phyloP scores from a whole-genome alignment of 37 sponge, comb jelly and placozoan species.

The Mnemiopsis leidyi region DNA sequence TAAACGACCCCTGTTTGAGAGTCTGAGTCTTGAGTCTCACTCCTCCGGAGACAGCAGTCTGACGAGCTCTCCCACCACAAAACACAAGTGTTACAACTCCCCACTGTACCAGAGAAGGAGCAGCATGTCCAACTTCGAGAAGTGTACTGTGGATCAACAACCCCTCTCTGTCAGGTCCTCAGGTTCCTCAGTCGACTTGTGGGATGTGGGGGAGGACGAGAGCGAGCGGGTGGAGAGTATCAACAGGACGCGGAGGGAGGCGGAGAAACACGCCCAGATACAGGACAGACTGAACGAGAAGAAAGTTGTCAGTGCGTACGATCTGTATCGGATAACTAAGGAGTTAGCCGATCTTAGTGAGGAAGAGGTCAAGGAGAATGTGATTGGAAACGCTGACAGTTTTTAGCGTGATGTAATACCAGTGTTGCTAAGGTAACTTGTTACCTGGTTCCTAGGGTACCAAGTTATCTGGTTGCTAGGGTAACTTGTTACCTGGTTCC shows the following conservation, averaged over 20 bases:
- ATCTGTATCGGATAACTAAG: not conserved
- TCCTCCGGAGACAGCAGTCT: not conserved
- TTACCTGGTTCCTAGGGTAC: too few relatives aligned
- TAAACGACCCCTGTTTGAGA: not conserved
- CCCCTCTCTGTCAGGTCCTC: not conserved
- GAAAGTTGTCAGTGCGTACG: not conserved
- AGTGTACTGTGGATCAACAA: not conserved
- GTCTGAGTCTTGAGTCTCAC: not conserved
- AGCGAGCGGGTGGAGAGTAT: not conserved
- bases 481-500: too few relatives aligned
- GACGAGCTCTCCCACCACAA: not conserved
- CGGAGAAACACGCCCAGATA: not conserved
- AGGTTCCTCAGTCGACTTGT: not conserved
- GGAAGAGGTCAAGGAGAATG: not conserved
- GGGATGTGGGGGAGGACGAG: not conserved
- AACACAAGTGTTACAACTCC: not conserved
- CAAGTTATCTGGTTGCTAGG: too few relatives aligned
- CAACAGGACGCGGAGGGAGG: not conserved
- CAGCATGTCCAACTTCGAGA: not conserved
- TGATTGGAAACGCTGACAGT: not conserved
- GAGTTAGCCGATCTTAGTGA: constrained; percentile 2
- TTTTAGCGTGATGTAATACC: not conserved
- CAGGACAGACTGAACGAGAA: not conserved
- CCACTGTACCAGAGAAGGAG: not conserved
- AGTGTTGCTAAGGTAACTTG: too few relatives aligned